A percentile compares a stretch with the other conserved stretches of the same genome.
Evolutionary conservation across 2,113 vertebrate genomes (phyloP).

Genomic region (Ammospiza caudacuta): DNA sequence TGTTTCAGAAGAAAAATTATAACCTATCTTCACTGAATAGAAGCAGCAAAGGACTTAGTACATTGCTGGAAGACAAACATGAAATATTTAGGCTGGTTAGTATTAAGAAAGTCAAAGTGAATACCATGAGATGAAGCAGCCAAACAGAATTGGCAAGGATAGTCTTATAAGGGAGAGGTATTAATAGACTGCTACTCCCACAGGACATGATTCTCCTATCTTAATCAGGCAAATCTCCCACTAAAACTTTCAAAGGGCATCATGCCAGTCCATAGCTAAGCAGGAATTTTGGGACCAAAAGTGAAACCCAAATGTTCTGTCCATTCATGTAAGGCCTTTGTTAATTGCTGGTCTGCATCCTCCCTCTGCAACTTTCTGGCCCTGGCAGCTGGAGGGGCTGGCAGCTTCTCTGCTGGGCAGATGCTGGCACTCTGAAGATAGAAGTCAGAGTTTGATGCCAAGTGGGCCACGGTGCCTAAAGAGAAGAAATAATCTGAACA

Average conservation of each 20-base stretch:
- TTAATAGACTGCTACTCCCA: constrained; percentile 22
- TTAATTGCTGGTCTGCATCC: not conserved
- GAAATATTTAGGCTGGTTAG: constrained; percentile 62
- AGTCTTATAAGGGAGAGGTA: constrained; percentile 14
- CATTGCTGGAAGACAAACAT: constrained; percentile 46
- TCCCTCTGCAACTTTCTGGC: not conserved
- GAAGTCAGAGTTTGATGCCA: not conserved
- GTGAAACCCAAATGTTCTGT: not conserved
- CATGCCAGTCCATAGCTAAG: not conserved
- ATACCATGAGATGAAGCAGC: constrained; percentile 39
- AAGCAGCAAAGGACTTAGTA: not conserved
- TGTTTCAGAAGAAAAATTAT: constrained; percentile 29
- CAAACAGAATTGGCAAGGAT: constrained; percentile 56
- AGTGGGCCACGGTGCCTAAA: not conserved
- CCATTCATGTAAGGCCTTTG: not conserved
- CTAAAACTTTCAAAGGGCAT: not conserved
- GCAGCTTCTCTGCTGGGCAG: not conserved
- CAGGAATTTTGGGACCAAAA: not conserved
- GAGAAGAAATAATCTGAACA: not conserved
- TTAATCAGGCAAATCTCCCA: not conserved
- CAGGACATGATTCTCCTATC: not conserved
- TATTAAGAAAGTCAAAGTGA: constrained; percentile 55
- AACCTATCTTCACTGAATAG: not conserved
- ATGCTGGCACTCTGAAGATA: not conserved
- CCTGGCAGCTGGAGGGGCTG: not conserved